Base-by-base conservation (phyloP, 1,140 invertebrate genomes). In the Sipha flava region DNA sequence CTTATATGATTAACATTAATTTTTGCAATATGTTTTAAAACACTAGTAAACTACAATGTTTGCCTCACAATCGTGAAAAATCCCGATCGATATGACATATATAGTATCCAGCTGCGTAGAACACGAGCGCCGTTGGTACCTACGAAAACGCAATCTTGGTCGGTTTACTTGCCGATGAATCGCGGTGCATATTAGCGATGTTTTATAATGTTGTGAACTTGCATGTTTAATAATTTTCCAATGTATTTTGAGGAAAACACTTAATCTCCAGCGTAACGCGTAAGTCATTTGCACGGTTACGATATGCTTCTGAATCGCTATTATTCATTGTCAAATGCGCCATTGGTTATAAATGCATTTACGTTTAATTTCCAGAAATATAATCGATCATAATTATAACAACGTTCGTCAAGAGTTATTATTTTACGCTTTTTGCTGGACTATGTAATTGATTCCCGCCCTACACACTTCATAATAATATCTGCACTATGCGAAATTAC, bases 321-420 rank as follows among this genome's bases (percentile, higher is more conserved):
- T 77, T 77, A 77, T 29, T 77, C 73, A 77, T 59, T 59, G 73
- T 57, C 73, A 77, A 40, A 31, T 37, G 37, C 66, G 21, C n/a
- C n/a, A 37, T 23, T 21, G 29, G 29, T 57, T n/a, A 31, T 70
- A 70, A 6, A 34, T 9, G 10, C 16, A 54, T 66, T 2, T 77
- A 57, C 52, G 73, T 77, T 29, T 43, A 77, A 57, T 77, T 43
- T 52, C 59, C 73, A 43, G 49, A 21, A n/a, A n/a, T 18, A 10
- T 52, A 75, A 75, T 75, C 72, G 34, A 77, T 77, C 73, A 77
- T 77, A 40, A 57, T 75, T 75, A 23, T 34, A 73, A 66, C 62
- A 66, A 66, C 34, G 16, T 66, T 66, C 43, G 10, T 34, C 31
- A 43, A 40, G 34, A 66, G 43, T 66, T 66, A 66, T 66, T 66